Base-by-base conservation (phyloP, 1,140 invertebrate genomes). In the Antheraea pernyi region DNA sequence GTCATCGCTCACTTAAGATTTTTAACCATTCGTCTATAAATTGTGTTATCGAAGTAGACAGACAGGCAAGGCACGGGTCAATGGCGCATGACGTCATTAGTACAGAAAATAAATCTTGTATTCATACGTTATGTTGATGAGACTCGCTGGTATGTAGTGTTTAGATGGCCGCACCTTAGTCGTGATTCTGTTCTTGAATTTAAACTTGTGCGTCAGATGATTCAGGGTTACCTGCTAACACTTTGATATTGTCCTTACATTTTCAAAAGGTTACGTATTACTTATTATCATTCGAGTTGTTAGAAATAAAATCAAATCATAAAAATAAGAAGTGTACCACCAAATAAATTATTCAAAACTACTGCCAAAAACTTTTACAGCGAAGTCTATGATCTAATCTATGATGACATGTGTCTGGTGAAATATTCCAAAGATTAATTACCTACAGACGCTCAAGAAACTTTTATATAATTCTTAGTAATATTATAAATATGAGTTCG, bases 61-160 rank as follows among this genome's bases (percentile, higher is more conserved):
- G 22, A 59, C 69, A 72, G 59, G 73, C 72, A 69, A 71, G 76
- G 69, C 59, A 65, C 72, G 73, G 84, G 85, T 84, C 87, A 86
- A 88, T 88, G 83, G 76, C 81, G 85, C 78, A 72, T 89, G 87
- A 89, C 84, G 83, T 85, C 85, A 89, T 78, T 59, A 78, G 68
- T 67, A 77, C 76, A 73, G 74, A 73, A 77, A 76, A 81, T 78
- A 82, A 77, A 78, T 77, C 75, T 80, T 71, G 72, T 79, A 80
- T 77, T 75, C 75, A 79, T 76, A 68, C 65, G 66, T 67, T 71
- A 70, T 66, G 53, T 18, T 69, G 73, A 69, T 77, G 71, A 74
- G 73, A 68, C 59, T 70, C 65, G 72, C 65, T 75, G 72, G 73
- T 61, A 76, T 78, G 77, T 72, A 77, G 73, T 69, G 70, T 68